Evolutionary conservation across 2,888 invertebrate genomes (phyloP), one percentile per base, ranked within the genome.

Genomic region (Carcina quercana): DNA sequence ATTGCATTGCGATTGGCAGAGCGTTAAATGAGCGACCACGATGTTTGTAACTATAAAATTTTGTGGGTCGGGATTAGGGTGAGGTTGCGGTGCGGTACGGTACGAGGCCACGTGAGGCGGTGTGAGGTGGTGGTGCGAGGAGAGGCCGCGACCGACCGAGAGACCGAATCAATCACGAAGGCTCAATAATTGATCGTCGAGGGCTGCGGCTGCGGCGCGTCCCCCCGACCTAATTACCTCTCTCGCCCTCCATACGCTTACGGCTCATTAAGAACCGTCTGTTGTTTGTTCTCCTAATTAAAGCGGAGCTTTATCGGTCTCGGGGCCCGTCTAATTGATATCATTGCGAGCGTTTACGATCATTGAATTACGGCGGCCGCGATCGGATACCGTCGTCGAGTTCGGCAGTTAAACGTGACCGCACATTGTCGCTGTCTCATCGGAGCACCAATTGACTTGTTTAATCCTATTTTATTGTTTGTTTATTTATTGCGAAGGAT

Each of bases 261-360:
- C 74, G 78, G 71, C 76, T 79, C 80, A 79, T 80, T 80, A 80
- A 76, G 66, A 67, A 66, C 72, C 74, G 75, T 78, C 80, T 78
- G 80, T 72, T 79, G 80, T 80, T 80, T 82, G 79, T 80, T 75
- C 76, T 78, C 73, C 78, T 82, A 82, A 82, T 82, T 82, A 82
- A 80, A 79, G 74, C 68, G 66, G 80, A 80, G 72, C 76, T 79
- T 79, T 80, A 82, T 80, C 78, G 79, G 67, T 68, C 70, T 67
- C 67, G 64, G 60, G 69, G 59, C 61, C 59, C 56, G 67, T 78
- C 80, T 82, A 82, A 82, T 82, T 82, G 82, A 79, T 80, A 82
- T 79, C 80, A 79, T 79, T 78, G 80, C 69, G 60, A 72, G 66
- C 75, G 73, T 82, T 82, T 80, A 82, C 82, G 82, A 82, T 79